These are phyloP conservation scores for Suncus etruscus DNA, from an alignment of 2,113 vertebrate species.

Conservation along the genomic window DNA sequence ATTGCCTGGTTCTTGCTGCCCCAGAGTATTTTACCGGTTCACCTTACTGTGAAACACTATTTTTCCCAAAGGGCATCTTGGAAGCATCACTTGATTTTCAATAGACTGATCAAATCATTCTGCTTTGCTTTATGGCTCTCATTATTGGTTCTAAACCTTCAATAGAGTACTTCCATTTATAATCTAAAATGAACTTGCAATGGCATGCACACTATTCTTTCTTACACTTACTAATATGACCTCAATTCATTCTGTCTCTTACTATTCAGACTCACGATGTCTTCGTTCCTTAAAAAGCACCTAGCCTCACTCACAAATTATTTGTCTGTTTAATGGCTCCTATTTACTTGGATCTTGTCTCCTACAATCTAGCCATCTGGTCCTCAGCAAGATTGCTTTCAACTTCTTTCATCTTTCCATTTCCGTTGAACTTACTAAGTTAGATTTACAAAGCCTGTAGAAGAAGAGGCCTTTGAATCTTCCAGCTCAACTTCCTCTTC, in stretches of 20 bases:
- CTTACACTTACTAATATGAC: neutral
- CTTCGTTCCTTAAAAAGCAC: neutral
- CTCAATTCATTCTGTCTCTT: neutral
- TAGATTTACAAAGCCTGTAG: neutral
- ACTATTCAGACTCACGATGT: neutral
- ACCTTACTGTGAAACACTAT: neutral
- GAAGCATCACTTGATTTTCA: neutral
- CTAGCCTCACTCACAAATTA: neutral
- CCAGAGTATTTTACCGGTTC: neutral
- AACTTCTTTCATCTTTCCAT: neutral
- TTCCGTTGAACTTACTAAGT: neutral
- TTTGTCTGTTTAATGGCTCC: neutral
- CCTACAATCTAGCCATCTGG: neutral
- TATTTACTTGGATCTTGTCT: neutral
- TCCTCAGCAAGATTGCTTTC: neutral
- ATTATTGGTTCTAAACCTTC: neutral
- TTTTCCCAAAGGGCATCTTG: neutral
- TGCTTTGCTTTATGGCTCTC: constrained; percentile 18
- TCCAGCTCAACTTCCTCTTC: neutral
- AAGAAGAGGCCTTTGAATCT: neutral
- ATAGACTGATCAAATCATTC: neutral
- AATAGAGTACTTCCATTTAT: neutral
- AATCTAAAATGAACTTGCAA: neutral
- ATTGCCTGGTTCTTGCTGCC: neutral
- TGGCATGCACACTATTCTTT: neutral